Conservation (phyloP, 2,113 vertebrate genomes). For the Patagioenas fasciata region DNA sequence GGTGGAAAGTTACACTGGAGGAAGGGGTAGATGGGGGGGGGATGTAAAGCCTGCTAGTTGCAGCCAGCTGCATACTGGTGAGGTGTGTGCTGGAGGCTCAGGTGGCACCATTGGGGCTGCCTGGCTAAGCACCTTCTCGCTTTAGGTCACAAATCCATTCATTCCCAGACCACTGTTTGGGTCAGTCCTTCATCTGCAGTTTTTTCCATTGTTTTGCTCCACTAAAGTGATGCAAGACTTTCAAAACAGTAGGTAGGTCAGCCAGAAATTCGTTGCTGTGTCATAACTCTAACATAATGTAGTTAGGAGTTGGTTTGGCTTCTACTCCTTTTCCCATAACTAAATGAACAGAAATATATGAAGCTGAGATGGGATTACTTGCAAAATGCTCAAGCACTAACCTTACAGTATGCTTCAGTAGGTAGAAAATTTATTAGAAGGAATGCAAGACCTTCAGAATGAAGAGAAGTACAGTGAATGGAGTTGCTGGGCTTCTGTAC, state of each 20-base stretch:
- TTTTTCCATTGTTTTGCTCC: background rate
- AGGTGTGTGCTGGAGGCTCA: background rate
- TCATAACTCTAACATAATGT: background rate
- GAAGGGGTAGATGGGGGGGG: too few species aligned
- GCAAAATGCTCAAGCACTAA: background rate
- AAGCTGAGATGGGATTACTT: background rate
- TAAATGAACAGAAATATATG: background rate
- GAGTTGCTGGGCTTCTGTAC: background rate
- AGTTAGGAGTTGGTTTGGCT: background rate
- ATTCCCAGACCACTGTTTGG: background rate
- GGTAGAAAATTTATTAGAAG: background rate
- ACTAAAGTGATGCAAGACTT: background rate
- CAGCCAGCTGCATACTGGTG: background rate
- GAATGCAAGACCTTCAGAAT: background rate
- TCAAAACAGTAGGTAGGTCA: background rate
- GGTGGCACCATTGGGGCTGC: rapidly evolving
- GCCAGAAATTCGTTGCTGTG: background rate
- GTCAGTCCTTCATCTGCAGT: background rate
- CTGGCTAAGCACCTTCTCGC: background rate
- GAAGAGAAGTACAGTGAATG: background rate
- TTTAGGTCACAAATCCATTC: background rate
- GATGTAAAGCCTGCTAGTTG: background rate
- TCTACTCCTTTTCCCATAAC: background rate
- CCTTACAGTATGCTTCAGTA: background rate
- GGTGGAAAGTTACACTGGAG: background rate